phyloP scores from a whole-genome alignment of 1,140 invertebrate genomes.

The Achroia grisella region DNA sequence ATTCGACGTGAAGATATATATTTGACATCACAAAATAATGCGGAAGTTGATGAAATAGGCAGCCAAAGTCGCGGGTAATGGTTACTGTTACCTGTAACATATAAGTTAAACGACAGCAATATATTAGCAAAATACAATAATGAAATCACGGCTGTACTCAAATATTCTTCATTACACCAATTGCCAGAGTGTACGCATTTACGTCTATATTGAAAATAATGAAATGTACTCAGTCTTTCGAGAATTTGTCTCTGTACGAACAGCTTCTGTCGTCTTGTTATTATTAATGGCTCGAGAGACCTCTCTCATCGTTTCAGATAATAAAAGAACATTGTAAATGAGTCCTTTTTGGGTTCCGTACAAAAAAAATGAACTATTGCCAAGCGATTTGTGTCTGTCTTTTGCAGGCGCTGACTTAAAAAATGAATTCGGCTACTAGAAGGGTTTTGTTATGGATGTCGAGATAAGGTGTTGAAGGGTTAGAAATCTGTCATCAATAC shows the following conservation, averaged over 20 bases:
- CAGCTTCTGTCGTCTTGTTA: conserved; percentile 7
- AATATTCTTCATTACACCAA: neutral
- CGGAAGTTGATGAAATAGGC: too few species aligned
- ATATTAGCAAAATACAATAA: neutral
- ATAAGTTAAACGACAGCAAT: too few species aligned
- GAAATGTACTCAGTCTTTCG: neutral
- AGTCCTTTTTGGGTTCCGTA: conserved; percentile 25
- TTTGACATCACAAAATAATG: too few species aligned
- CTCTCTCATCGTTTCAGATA: conserved; percentile 26
- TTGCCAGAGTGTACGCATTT: neutral
- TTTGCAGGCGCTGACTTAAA: conserved; percentile 8
- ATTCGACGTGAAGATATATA: too few species aligned
- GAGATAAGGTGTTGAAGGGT: neutral
- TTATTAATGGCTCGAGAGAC: conserved; percentile 32
- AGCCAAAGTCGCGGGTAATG: too few species aligned
- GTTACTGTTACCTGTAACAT: too few species aligned
- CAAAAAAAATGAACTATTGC: conserved; percentile 28
- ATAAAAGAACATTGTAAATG: conserved; percentile 41
- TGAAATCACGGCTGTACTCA: neutral
- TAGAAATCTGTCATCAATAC: too few species aligned
- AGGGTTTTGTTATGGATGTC: neutral
- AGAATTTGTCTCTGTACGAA: neutral
- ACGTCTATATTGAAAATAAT: neutral
- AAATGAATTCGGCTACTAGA: neutral
- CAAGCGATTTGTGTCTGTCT: conserved; percentile 27